These are phyloP conservation scores for Drosophila nigricruria DNA, from an alignment of 2,888 invertebrate species.

Conservation along the genomic window DNA sequence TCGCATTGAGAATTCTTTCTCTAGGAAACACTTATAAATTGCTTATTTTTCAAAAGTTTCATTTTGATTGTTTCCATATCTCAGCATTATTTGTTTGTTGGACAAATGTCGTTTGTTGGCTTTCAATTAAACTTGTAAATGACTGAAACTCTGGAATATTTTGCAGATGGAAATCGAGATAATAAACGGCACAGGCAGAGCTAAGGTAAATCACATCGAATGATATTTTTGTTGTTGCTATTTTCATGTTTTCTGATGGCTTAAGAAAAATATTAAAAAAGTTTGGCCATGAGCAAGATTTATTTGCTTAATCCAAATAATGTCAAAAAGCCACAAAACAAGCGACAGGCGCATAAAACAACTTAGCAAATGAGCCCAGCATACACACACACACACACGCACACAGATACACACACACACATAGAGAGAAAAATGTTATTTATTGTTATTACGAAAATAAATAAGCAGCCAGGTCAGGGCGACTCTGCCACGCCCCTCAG, in stretches of 20 bases:
- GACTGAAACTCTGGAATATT: neutral
- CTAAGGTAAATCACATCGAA: neutral
- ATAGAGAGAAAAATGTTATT: slow-evolving; percentile 75
- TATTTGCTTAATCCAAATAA: slow-evolving; percentile 79
- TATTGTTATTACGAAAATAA: slow-evolving; percentile 80
- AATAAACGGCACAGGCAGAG: neutral
- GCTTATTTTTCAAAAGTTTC: neutral
- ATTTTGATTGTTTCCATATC: slow-evolving; percentile 4
- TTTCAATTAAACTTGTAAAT: slow-evolving; percentile 41
- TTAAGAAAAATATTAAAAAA: slow-evolving; percentile 42
- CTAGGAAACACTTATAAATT: neutral
- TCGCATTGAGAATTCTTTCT: neutral
- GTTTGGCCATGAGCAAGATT: slow-evolving; percentile 60
- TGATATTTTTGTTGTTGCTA: slow-evolving; percentile 3
- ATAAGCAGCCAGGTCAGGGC: slow-evolving; percentile 65
- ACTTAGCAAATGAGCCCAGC: slow-evolving; percentile 71
- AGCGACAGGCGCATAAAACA: slow-evolving; percentile 80
- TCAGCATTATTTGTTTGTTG: slow-evolving; percentile 10
- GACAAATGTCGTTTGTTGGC: slow-evolving; percentile 16
- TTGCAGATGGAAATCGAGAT: slow-evolving; percentile 5
- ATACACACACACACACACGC: slow-evolving; percentile 34
- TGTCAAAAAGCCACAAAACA: slow-evolving; percentile 80
- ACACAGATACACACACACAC: slow-evolving; percentile 11
- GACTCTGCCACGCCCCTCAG: slow-evolving; percentile 37
- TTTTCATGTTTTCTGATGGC: neutral